Conservation (phyloP, 2,888 invertebrate genomes). For the Agrotis puta region DNA sequence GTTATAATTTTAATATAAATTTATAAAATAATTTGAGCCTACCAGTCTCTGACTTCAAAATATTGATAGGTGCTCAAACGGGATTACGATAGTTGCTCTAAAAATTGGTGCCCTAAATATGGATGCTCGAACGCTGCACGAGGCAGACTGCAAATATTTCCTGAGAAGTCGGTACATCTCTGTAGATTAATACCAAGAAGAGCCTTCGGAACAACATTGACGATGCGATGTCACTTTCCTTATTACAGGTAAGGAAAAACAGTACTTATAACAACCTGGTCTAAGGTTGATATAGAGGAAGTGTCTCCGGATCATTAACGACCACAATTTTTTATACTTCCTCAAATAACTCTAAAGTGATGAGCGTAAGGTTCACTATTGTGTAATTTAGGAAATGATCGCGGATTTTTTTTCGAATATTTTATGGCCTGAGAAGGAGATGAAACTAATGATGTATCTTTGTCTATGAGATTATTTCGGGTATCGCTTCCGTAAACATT, state of each 20-base stretch:
- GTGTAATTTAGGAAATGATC: constrained; percentile 9
- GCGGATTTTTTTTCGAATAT: not conserved
- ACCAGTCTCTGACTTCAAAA: too few relatives aligned
- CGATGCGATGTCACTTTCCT: constrained; percentile 50
- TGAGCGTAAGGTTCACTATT: constrained; percentile 11
- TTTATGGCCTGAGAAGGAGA: not conserved
- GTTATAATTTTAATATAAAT: too few relatives aligned
- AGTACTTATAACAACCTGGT: not conserved
- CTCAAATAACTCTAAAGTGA: constrained; percentile 30
- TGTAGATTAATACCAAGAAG: constrained; percentile 5
- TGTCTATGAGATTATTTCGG: not conserved
- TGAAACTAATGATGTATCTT: constrained; percentile 5
- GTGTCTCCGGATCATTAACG: constrained; percentile 32
- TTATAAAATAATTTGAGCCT: too few relatives aligned
- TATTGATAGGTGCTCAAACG: too few relatives aligned
- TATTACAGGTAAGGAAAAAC: constrained; percentile 51
- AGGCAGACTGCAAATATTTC: too few relatives aligned
- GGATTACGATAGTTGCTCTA: too few relatives aligned
- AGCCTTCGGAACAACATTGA: constrained; percentile 17
- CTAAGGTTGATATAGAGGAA: constrained; percentile 52
- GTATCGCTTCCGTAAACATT: constrained; percentile 26
- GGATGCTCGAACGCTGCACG: too few relatives aligned
- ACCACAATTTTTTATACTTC: constrained; percentile 32
- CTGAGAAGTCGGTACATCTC: too few relatives aligned
- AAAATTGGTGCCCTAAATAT: too few relatives aligned